phyloP scores from a whole-genome alignment of 2,113 vertebrate species.

The Abramis brama region DNA sequence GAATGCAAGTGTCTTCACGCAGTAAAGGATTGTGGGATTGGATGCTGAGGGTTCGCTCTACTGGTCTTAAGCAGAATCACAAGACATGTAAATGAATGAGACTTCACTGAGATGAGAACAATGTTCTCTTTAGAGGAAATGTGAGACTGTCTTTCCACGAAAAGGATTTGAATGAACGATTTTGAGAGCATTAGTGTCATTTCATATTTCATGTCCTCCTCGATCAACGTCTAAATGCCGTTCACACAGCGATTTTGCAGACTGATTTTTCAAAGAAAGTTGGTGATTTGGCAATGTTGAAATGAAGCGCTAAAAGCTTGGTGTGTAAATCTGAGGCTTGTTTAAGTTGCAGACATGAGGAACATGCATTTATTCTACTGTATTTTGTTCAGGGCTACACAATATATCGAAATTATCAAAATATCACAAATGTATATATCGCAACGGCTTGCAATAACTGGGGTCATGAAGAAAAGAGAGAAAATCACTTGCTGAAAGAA shows the following conservation, averaged over 20 bases:
- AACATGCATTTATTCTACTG: background rate
- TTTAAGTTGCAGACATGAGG: background rate
- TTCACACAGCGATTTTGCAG: background rate
- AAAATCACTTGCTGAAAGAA: no score
- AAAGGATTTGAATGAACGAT: background rate
- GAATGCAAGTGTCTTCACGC: background rate
- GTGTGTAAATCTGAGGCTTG: background rate
- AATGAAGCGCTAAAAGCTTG: background rate
- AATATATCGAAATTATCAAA: no score
- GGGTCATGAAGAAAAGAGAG: no score
- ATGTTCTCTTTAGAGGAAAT: background rate
- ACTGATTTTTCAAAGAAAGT: background rate
- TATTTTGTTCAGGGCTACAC: background rate
- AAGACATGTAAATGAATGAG: background rate
- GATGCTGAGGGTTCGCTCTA: conserved; percentile 34
- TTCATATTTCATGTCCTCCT: background rate
- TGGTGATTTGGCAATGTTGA: background rate
- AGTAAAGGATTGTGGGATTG: background rate
- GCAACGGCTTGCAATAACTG: no score
- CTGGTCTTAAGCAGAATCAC: conserved; percentile 25
- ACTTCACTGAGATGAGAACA: background rate
- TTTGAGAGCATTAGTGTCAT: background rate
- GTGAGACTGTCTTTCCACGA: background rate
- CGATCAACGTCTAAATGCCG: background rate
- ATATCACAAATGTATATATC: no score